phyloP scores from a whole-genome alignment of 2,888 invertebrate species.

The Dione juno region DNA sequence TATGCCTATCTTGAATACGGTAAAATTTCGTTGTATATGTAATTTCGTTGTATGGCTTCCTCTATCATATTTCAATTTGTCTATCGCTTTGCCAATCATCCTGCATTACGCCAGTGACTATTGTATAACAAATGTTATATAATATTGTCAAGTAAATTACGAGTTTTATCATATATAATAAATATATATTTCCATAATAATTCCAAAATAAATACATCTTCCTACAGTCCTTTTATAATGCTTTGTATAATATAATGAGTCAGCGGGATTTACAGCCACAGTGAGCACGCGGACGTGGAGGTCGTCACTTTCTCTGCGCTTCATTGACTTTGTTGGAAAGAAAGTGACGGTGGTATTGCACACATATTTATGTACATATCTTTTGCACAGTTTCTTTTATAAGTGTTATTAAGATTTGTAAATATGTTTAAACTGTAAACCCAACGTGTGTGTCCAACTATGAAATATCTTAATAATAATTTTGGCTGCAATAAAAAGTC shows the following conservation, averaged over 20 bases:
- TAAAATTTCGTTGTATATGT: no score
- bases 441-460: no score
- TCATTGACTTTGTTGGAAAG: slow-evolving; percentile 80
- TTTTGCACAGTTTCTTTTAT: slow-evolving; percentile 2
- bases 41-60: no score
- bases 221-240: neutral
- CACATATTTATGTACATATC: slow-evolving; percentile 51
- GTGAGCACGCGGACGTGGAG: slow-evolving; percentile 74
- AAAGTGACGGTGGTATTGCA: slow-evolving; percentile 75
- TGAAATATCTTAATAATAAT: no score
- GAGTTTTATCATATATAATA: no score
- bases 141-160: no score
- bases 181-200: neutral
- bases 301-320: slow-evolving; percentile 81
- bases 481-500: no score
- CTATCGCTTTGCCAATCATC: no score
- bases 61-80: no score
- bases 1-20: no score
- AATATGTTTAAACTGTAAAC: neutral
- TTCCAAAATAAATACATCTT: neutral
- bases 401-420: neutral
- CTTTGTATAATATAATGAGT: slow-evolving; percentile 59
- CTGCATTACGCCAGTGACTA: no score
- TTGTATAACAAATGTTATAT: no score
- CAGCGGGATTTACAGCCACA: slow-evolving; percentile 73